phyloP scores from a whole-genome alignment of 2,797 vertebrate species.

The Pantherophis alleghaniensis region DNA sequence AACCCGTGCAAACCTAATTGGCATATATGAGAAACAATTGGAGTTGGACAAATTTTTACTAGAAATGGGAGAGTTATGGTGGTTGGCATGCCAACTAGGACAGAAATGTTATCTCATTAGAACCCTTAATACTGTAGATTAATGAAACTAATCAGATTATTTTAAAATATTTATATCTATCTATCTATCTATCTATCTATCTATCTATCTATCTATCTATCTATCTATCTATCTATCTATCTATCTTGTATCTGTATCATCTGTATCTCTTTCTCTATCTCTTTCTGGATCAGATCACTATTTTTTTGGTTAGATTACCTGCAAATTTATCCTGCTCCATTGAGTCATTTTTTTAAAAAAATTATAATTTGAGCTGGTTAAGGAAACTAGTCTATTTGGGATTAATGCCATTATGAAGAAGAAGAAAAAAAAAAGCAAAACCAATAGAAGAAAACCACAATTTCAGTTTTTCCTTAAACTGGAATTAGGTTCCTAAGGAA shows the following conservation, averaged over 20 bases:
- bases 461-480: not conserved
- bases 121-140: not conserved
- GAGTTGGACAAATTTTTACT: too few species aligned
- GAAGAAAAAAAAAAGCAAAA: not conserved
- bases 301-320: not conserved
- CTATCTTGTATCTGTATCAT: too few species aligned
- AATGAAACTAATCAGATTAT: not conserved
- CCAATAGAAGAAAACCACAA: not conserved
- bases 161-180: too few species aligned
- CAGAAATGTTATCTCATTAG: not conserved
- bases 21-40: too few species aligned
- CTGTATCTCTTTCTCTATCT: not conserved
- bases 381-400: not conserved
- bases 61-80: not conserved
- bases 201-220: not conserved
- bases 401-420: not conserved
- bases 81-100: not conserved
- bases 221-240: not conserved
- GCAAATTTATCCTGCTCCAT: not conserved
- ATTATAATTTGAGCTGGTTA: not conserved
- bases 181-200: too few species aligned
- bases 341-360: not conserved
- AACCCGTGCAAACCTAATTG: too few species aligned
- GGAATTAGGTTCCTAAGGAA: not conserved
- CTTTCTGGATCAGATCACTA: not conserved